Percentiles rank a stretch among this genome's conserved stretches.
Evolutionary conservation across 1,140 invertebrate genomes (phyloP).

Genomic region (Ruditapes philippinarum): DNA sequence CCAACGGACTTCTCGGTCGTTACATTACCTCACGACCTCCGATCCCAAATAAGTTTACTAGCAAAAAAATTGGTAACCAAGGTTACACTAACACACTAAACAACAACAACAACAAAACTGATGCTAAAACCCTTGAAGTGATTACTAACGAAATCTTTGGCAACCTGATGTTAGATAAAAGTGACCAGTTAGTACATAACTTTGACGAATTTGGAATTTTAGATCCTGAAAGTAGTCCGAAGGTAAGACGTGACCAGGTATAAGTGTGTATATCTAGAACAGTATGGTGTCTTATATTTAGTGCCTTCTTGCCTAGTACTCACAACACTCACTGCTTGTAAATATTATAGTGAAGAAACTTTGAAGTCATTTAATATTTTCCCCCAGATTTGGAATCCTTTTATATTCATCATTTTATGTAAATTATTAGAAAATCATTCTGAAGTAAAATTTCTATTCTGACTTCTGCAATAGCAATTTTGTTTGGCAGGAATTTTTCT

Average conservation of each 20-base stretch:
- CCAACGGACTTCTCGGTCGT: constrained; percentile 47
- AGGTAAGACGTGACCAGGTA: constrained; percentile 73
- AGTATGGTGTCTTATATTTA: not conserved
- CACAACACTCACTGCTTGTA: not conserved
- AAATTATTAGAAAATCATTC: too few relatives aligned
- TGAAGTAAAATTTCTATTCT: too few relatives aligned
- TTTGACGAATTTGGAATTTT: constrained; percentile 87
- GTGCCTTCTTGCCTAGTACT: not conserved
- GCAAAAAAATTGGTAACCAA: constrained; percentile 47
- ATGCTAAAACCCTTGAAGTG: constrained; percentile 89
- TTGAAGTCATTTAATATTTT: too few relatives aligned
- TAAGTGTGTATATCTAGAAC: constrained; percentile 1
- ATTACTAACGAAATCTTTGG: constrained; percentile 95
- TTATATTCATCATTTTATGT: too few relatives aligned
- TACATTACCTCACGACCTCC: constrained; percentile 65
- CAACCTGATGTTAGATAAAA: constrained; percentile 92
- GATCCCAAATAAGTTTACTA: constrained; percentile 68
- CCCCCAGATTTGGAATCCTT: too few relatives aligned
- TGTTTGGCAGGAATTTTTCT: too few relatives aligned
- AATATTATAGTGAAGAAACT: too few relatives aligned
- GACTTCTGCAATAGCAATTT: too few relatives aligned
- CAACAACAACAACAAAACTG: constrained; percentile 61
- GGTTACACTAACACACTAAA: constrained; percentile 41
- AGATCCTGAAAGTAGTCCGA: constrained; percentile 81
- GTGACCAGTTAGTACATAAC: constrained; percentile 85